Conservation (phyloP, 2,113 vertebrate species). For the Pachypanchax playfairii region DNA sequence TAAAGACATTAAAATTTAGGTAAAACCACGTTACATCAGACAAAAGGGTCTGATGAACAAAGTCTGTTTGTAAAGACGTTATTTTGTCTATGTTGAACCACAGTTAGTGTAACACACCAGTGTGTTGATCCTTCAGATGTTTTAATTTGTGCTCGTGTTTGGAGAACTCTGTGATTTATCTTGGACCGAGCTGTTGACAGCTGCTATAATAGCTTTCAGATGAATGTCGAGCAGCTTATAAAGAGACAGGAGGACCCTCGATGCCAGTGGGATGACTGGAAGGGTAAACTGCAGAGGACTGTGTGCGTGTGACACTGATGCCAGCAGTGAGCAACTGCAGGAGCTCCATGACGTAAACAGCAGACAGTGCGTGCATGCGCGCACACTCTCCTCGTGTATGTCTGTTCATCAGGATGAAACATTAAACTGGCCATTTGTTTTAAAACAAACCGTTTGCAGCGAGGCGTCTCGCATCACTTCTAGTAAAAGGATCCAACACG, state of each 20-base stretch:
- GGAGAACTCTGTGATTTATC: conserved; percentile 28
- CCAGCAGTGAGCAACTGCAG: conserved; percentile 30
- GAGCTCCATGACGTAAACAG: conserved; percentile 49
- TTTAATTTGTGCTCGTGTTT: conserved; percentile 14
- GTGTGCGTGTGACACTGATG: conserved; percentile 33
- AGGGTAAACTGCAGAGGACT: conserved; percentile 16
- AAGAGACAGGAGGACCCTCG: conserved; percentile 44
- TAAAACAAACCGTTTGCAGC: conserved; percentile 18
- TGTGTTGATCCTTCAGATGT: conserved; percentile 20
- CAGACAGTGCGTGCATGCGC: conserved; percentile 1
- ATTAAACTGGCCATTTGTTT: conserved; percentile 31
- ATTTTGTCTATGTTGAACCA: neutral
- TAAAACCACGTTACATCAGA: no score
- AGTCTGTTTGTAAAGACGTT: neutral
- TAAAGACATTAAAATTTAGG: no score
- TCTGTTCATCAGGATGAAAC: conserved; percentile 46
- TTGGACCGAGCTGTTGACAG: conserved; percentile 11
- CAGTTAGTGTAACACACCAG: neutral
- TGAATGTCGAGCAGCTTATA: conserved; percentile 41
- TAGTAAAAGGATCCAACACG: conserved; percentile 45
- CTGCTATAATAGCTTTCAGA: conserved; percentile 54
- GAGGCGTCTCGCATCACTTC: conserved; percentile 38
- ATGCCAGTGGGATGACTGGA: conserved; percentile 58
- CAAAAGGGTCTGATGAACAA: no score
- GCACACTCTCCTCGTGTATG: conserved; percentile 31